Evolutionary conservation across 2,888 invertebrate species (phyloP), one percentile per base, ranked within the genome.

Genomic region (Cheilosia vulpina): DNA sequence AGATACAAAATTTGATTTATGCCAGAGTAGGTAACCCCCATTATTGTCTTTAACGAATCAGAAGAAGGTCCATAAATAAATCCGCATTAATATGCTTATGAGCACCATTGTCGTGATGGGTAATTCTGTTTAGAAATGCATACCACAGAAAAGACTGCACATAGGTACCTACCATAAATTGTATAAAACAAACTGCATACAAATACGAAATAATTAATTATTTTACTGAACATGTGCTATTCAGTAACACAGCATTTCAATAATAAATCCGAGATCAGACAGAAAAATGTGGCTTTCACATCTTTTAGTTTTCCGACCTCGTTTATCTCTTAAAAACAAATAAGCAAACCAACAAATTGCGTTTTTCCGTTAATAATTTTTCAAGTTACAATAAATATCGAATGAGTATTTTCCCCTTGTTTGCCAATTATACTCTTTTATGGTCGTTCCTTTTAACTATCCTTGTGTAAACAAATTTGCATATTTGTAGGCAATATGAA

Each of bases 361-460:
- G 63, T 62, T 62, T 62, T 72, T 62, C 53, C 72, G n/a, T 31
- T 38, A 45, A 38, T 63, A 55, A 63, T 38, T 73, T 73, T 75
- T 19, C 27, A 50, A 41, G 34, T 66, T 75, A 57, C 24, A 52
- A 52, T 52, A 52, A 58, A 50, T 66, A 75, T 75, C 66, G 65
- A 75, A 75, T 50, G 55, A 65, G 41, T 17, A 65, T 57, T 58
- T 45, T 75, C 27, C 47, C 3, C 38, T 66, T 75, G 57, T 75
- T 75, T 75, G 75, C 75, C 75, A 65, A 75, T 75, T 75, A 75
- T 66, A 66, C 63, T 57, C 65, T 58, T 75, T 75, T 66, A 66
- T 75, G 50, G 58, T 38, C 43, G 41, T 66, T 75, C 41, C 50
- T 75, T 75, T 38, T 65, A 19, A 41, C 47, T 50, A 57, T 58